phyloP scores from a whole-genome alignment of 2,113 vertebrate species.

The Panthera tigris region DNA sequence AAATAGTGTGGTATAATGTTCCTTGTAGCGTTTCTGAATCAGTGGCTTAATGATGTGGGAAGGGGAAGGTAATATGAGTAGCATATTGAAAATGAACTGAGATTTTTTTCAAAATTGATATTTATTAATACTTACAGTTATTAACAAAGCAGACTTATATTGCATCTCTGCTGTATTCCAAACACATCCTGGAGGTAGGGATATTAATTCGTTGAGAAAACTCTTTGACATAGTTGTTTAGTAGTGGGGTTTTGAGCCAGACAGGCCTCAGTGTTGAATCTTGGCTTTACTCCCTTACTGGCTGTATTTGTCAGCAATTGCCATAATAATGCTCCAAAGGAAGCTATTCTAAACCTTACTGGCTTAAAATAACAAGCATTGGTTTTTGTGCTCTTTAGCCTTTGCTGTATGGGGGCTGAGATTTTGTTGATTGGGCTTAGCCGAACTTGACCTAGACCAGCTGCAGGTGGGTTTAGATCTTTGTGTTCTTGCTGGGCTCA shows the following conservation, averaged over 20 bases:
- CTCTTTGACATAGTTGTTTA: neutral
- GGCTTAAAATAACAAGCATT: neutral
- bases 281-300: neutral
- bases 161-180: neutral
- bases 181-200: neutral
- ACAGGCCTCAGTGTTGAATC: neutral
- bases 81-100: neutral
- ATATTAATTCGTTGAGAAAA: conserved; percentile 3
- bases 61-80: neutral
- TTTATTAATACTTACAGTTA: neutral
- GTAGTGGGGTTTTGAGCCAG: neutral
- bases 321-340: neutral
- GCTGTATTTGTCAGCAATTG: neutral
- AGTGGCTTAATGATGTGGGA: neutral
- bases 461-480: neutral
- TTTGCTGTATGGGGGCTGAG: neutral
- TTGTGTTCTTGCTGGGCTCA: neutral
- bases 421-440: neutral
- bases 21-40: neutral
- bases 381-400: neutral
- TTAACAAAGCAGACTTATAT: neutral
- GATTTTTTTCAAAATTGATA: neutral
- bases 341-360: neutral
- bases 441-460: neutral
- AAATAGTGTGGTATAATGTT: neutral